Evolutionary conservation across 1,140 invertebrate genomes (phyloP).

Genomic region (Euschistus heros): DNA sequence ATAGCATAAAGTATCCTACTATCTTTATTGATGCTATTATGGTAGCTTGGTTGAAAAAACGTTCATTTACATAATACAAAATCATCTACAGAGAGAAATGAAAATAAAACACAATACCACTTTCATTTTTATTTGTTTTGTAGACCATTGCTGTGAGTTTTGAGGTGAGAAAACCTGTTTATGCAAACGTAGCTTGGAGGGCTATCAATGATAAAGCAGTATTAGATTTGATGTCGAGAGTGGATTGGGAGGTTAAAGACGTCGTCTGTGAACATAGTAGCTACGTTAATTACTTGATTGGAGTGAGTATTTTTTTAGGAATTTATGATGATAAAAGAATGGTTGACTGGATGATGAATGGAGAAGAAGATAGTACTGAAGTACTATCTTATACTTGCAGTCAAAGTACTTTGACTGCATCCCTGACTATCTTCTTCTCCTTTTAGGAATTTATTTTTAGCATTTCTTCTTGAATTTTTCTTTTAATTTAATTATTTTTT

Average conservation of each 20-base stretch:
- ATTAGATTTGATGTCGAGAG: constrained; percentile 73
- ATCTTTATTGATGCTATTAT: too few relatives aligned
- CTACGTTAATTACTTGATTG: constrained; percentile 67
- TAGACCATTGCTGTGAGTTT: constrained; percentile 56
- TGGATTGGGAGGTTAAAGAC: constrained; percentile 92
- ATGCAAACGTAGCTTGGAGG: constrained; percentile 68
- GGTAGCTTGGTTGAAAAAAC: too few relatives aligned
- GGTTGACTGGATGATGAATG: too few relatives aligned
- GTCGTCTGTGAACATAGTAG: constrained; percentile 90
- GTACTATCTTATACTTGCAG: too few relatives aligned
- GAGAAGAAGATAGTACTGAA: too few relatives aligned
- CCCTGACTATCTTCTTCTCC: too few relatives aligned
- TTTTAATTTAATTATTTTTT: constrained; percentile 27
- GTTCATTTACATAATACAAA: too few relatives aligned
- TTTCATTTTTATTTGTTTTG: neutral
- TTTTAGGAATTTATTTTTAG: constrained; percentile 2
- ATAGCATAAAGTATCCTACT: too few relatives aligned
- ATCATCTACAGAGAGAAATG: too few relatives aligned
- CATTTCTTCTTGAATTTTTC: neutral
- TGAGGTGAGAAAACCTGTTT: constrained; percentile 73
- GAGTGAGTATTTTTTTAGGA: constrained; percentile 39
- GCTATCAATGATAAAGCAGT: constrained; percentile 70
- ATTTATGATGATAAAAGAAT: neutral
- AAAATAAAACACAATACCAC: neutral
- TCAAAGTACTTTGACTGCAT: too few relatives aligned